A percentile compares a stretch with the other conserved stretches of the same genome.
Conservation (phyloP, 2,797 vertebrate species). For the Florisuga fusca region DNA sequence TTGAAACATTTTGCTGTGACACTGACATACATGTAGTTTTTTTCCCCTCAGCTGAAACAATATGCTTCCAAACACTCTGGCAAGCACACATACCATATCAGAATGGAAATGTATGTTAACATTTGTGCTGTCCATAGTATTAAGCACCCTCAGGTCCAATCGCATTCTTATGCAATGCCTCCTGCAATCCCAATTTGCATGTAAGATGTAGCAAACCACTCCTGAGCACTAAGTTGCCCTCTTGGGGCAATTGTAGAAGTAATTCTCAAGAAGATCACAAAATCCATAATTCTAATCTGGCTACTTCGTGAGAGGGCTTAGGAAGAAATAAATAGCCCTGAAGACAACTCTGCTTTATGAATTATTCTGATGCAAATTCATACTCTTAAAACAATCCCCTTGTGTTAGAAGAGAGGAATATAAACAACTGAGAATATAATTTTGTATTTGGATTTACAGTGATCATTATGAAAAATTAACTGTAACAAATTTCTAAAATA, state of each 20-base stretch:
- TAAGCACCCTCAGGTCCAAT: not conserved
- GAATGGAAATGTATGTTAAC: not conserved
- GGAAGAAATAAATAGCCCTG: slow-evolving; percentile 40
- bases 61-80: not conserved
- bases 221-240: not conserved
- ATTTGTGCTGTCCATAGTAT: not conserved
- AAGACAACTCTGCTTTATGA: slow-evolving; percentile 30
- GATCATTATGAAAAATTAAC: slow-evolving; percentile 64
- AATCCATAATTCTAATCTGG: not conserved
- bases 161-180: not conserved
- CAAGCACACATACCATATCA: rapidly evolving
- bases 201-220: not conserved
- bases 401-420: slow-evolving; percentile 44
- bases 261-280: not conserved
- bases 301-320: not conserved
- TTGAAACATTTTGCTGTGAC: not conserved
- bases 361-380: slow-evolving; percentile 69
- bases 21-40: not conserved
- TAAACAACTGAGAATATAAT: slow-evolving; percentile 49
- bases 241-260: not conserved
- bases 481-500: slow-evolving; percentile 34
- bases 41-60: not conserved
- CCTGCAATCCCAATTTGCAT: not conserved
- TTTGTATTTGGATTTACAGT: slow-evolving; percentile 64
- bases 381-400: slow-evolving; percentile 10